Percentiles rank a stretch among this genome's conserved stretches.
Conservation (phyloP, 2,797 vertebrate genomes). For the Erpetoichthys calabaricus region DNA sequence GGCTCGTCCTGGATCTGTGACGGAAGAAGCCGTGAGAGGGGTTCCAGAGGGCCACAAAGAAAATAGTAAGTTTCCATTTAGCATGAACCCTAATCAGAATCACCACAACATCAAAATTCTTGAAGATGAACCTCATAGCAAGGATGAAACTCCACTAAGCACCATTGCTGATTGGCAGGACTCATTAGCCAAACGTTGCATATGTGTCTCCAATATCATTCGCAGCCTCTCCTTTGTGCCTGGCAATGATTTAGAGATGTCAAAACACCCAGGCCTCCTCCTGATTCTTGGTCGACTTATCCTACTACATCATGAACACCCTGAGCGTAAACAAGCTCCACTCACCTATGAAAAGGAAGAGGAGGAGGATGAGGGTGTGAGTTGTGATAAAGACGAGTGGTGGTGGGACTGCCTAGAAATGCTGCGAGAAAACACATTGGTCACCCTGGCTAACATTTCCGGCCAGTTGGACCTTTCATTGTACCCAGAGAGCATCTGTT, state of each 20-base stretch:
- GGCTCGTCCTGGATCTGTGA: slow-evolving; percentile 56
- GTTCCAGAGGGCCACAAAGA: slow-evolving; percentile 44
- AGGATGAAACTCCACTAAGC: slow-evolving; percentile 88
- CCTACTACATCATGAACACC: slow-evolving; percentile 90
- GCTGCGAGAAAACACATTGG: slow-evolving; percentile 90
- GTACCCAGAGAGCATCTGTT: slow-evolving; percentile 92
- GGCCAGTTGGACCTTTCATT: slow-evolving; percentile 92
- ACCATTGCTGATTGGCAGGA: slow-evolving; percentile 91
- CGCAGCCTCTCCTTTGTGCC: slow-evolving; percentile 96
- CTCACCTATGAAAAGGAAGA: slow-evolving; percentile 94
- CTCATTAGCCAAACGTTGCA: slow-evolving; percentile 81
- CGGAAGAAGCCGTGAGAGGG: slow-evolving; percentile 42
- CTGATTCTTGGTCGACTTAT: slow-evolving; percentile 85
- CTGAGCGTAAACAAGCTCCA: slow-evolving; percentile 86
- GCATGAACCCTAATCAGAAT: slow-evolving; percentile 41
- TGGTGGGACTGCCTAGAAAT: slow-evolving; percentile 98
- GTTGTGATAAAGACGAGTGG: slow-evolving; percentile 92
- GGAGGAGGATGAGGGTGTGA: slow-evolving; percentile 80
- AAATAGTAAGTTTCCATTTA: slow-evolving; percentile 48
- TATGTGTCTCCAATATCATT: slow-evolving; percentile 94
- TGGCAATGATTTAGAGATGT: slow-evolving; percentile 96
- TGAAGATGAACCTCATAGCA: slow-evolving; percentile 95
- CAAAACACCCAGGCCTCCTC: slow-evolving; percentile 86
- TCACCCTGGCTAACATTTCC: slow-evolving; percentile 94
- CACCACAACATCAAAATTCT: slow-evolving; percentile 67